Evolutionary conservation across 2,797 vertebrate species (phyloP).

Genomic region (Pangasius djambal): DNA sequence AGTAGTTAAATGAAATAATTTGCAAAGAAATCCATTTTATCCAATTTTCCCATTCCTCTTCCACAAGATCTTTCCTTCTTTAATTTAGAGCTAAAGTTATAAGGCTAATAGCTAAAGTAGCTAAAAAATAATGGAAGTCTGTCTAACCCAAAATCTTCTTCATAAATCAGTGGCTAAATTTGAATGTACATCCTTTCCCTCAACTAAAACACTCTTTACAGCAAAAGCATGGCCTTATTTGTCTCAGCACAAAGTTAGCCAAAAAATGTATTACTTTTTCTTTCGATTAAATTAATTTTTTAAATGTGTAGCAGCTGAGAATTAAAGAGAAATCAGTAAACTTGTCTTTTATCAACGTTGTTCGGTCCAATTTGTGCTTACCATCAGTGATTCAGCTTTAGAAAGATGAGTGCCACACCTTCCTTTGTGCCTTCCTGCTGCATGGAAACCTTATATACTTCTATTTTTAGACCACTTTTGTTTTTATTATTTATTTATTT

Average conservation of each 20-base stretch:
- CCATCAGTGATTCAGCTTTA: background rate
- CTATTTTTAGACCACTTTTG: conserved; percentile 1
- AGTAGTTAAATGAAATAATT: background rate
- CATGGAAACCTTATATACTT: conserved; percentile 4
- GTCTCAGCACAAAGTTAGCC: background rate
- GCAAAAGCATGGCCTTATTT: background rate
- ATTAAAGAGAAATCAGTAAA: background rate
- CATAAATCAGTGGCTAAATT: background rate
- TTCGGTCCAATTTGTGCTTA: background rate
- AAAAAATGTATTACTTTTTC: background rate
- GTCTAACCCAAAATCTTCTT: background rate
- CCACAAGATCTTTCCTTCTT: background rate
- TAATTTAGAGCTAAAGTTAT: background rate
- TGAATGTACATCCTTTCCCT: background rate
- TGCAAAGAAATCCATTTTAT: background rate
- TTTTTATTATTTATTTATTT: background rate
- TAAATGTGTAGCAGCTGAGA: background rate
- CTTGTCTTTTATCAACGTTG: background rate
- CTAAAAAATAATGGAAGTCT: background rate
- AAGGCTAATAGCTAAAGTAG: background rate
- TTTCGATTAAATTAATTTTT: background rate
- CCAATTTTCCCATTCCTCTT: background rate
- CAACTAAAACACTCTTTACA: background rate
- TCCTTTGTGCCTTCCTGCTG: background rate
- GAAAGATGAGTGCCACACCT: no score